Percentiles rank a stretch among this genome's conserved stretches.
phyloP scores from a whole-genome alignment of 2,888 invertebrate species.

The Caenorhabditis auriculariae region DNA sequence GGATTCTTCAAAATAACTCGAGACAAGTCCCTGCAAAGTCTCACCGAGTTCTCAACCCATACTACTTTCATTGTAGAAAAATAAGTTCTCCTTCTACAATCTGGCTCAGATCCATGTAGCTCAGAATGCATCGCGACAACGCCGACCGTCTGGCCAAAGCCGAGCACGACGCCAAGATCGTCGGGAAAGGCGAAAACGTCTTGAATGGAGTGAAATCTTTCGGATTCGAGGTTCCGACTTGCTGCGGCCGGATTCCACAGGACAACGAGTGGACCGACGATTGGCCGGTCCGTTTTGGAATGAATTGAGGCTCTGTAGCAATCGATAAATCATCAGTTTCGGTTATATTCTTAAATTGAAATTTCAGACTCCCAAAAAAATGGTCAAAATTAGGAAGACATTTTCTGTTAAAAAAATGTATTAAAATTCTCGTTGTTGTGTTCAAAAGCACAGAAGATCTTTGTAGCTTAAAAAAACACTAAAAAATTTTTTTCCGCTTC shows the following conservation, averaged over 20 bases:
- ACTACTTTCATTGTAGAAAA: neutral
- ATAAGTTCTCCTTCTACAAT: neutral
- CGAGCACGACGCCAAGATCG: constrained; percentile 6
- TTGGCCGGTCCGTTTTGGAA: constrained; percentile 70
- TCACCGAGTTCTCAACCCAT: too few relatives aligned
- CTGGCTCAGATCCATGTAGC: too few relatives aligned
- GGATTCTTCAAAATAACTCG: too few relatives aligned
- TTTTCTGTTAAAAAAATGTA: too few relatives aligned
- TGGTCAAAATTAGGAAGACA: too few relatives aligned
- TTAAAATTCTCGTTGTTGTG: too few relatives aligned
- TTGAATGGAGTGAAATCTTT: too few relatives aligned
- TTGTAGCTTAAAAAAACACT: neutral
- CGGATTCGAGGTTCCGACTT: constrained; percentile 70
- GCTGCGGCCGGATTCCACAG: constrained; percentile 70
- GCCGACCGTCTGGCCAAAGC: constrained; percentile 22
- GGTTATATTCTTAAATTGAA: neutral
- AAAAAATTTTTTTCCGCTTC: neutral
- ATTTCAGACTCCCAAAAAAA: constrained; percentile 1
- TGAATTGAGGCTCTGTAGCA: too few relatives aligned
- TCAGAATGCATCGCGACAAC: constrained; percentile 69
- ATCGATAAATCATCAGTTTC: too few relatives aligned
- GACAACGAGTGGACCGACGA: constrained; percentile 69
- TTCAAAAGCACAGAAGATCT: too few relatives aligned
- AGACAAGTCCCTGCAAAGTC: too few relatives aligned
- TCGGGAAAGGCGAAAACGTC: constrained; percentile 3